Percentiles rank a stretch among this genome's conserved stretches.
Evolutionary conservation across 2,113 vertebrate genomes (phyloP).

Genomic region (Pelvicachromis taeniatus): DNA sequence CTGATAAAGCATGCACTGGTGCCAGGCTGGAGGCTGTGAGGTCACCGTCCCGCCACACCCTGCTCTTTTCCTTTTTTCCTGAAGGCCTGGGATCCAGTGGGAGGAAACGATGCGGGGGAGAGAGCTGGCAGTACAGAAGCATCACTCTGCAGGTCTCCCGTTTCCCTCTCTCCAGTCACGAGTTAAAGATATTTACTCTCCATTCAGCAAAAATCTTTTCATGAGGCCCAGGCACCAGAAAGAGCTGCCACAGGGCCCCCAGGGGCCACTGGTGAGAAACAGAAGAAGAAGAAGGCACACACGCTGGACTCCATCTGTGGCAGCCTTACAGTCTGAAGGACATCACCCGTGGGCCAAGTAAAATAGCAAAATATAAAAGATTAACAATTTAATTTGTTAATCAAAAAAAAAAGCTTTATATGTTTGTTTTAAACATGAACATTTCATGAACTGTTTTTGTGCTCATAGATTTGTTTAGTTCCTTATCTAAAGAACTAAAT

Average conservation of each 20-base stretch:
- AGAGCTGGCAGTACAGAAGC: neutral
- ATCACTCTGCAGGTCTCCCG: neutral
- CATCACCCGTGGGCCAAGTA: neutral
- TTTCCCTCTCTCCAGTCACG: neutral
- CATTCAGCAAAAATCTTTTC: fast-evolving
- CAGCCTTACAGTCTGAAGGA: neutral
- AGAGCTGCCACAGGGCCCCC: neutral
- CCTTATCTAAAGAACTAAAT: too few relatives aligned
- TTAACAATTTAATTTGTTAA: too few relatives aligned
- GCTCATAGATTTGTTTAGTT: too few relatives aligned
- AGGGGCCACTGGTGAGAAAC: fast-evolving
- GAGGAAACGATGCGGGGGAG: constrained; percentile 5
- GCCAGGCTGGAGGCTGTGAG: constrained; percentile 19
- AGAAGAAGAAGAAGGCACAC: fast-evolving
- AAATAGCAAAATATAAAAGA: neutral
- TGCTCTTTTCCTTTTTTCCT: neutral
- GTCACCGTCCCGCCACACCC: constrained; percentile 7
- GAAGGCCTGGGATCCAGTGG: neutral
- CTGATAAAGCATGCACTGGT: neutral
- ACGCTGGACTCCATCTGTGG: neutral
- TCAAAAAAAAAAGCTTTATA: too few relatives aligned
- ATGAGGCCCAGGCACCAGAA: neutral
- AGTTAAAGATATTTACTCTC: neutral
- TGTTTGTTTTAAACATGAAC: too few relatives aligned
- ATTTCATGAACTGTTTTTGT: too few relatives aligned